Evolutionary conservation across 2,797 vertebrate species (phyloP), one percentile per base, ranked within the genome.

Genomic region (Lates japonicus): DNA sequence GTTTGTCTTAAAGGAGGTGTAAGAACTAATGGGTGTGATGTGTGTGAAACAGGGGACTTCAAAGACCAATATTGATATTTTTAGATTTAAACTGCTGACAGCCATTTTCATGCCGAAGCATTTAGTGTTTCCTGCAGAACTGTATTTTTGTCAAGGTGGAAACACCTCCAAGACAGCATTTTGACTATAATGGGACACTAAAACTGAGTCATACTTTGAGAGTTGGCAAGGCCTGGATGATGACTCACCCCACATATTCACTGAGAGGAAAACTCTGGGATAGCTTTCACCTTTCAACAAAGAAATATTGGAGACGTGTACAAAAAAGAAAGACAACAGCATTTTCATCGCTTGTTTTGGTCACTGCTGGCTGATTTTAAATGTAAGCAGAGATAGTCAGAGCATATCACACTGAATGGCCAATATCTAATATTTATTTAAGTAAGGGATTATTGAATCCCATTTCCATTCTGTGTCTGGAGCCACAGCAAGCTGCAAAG

Each of bases 141-240:
- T 58, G 14, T 68, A 44, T 76, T 84, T 57, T 29, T 55, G 19
- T 76, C 20, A 44, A 37, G 35, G 37, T 71, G 35, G 63, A 79
- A 69, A 70, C 66, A 76, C 69, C 54, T 64, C 67, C 35, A 81
- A 82, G 51, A 70, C 70, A 48, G 70, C 57, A 29, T 80, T 82
- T 71, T 61, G 44, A 81, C 66, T 77, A 81, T 80, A 62, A 79
- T 44, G 22, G 58, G 71, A 75, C 22, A 59, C 61, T 63, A 58
- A 78, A 70, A 49, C 49, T 85, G 78, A 89, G 82, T 85, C 80
- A 87, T 76, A 57, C 60, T 80, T 66, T 44, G 12, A 70, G 65
- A 76, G 72, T 25, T 67, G 52, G 59, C 68, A 46, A 80, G 55
- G 48, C 78, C 62, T 3, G 1, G 70, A 74, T 78, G 52, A 48